Evolutionary conservation across 2,888 invertebrate genomes (phyloP).

Genomic region (Drosophila nr. fundita): DNA sequence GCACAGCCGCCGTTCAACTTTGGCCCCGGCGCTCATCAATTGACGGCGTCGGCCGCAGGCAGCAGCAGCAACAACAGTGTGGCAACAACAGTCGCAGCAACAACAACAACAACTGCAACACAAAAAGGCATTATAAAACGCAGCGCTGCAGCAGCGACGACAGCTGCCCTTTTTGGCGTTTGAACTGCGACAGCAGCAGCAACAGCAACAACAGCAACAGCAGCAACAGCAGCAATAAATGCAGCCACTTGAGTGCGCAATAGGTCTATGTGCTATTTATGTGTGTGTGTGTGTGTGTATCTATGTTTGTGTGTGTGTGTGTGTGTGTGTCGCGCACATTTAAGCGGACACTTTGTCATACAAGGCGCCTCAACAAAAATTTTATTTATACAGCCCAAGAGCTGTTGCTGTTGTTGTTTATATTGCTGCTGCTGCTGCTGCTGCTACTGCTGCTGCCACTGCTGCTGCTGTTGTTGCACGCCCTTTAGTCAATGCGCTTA

Average conservation of each 20-base stretch:
- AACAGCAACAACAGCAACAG: conserved; percentile 31
- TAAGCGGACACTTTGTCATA: conserved; percentile 76
- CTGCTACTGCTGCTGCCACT: background rate
- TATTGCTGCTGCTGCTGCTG: background rate
- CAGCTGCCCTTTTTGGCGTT: conserved; percentile 54
- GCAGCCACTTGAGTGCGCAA: conserved; percentile 72
- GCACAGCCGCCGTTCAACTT: conserved; percentile 46
- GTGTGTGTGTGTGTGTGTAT: conserved; percentile 29
- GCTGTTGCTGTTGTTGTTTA: conserved; percentile 26
- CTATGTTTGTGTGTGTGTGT: conserved; percentile 20
- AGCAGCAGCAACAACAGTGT: conserved; percentile 10
- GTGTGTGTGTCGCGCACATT: conserved; percentile 55
- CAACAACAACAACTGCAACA: conserved; percentile 21
- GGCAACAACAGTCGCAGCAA: conserved; percentile 33
- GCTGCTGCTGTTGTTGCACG: conserved; percentile 28
- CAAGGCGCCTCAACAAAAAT: conserved; percentile 71
- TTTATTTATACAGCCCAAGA: conserved; percentile 65
- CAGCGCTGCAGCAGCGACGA: conserved; percentile 42
- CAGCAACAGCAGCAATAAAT: conserved; percentile 46
- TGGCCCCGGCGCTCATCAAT: conserved; percentile 50
- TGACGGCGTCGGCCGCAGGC: conserved; percentile 40
- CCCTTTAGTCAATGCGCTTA: conserved; percentile 69
- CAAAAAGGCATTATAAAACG: conserved; percentile 37
- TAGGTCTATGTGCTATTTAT: conserved; percentile 26
- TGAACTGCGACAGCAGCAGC: conserved; percentile 54